These are phyloP conservation scores for Pteronotus mesoamericanus DNA, from an alignment of 2,797 vertebrate genomes.

Conservation along the genomic window DNA sequence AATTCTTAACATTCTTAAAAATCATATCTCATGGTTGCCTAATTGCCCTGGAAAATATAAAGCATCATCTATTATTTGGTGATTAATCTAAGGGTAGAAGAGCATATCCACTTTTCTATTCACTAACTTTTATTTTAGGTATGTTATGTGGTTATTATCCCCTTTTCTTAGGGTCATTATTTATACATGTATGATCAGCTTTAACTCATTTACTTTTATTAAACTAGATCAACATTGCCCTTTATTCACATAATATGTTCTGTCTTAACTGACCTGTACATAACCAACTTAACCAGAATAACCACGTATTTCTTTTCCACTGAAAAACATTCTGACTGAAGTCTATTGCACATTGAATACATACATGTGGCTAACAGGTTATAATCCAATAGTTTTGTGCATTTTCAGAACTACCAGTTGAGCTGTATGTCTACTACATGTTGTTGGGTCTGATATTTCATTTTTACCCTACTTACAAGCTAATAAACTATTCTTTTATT, in stretches of 20 bases:
- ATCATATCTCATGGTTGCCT: not conserved
- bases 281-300: not conserved
- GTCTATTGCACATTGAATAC: not conserved
- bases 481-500: not conserved
- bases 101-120: not conserved
- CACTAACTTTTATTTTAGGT: conserved; percentile 1
- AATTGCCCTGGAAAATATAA: not conserved
- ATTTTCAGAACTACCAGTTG: not conserved
- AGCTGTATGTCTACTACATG: not conserved
- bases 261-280: not conserved
- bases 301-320: not conserved
- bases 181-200: not conserved
- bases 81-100: not conserved
- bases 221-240: not conserved
- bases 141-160: not conserved
- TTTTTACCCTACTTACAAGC: not conserved
- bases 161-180: not conserved
- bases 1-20: not conserved
- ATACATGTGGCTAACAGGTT: not conserved
- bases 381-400: not conserved
- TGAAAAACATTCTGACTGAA: not conserved
- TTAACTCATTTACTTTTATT: not conserved
- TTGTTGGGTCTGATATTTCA: not conserved
- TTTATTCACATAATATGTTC: not conserved
- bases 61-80: not conserved